phyloP scores from a whole-genome alignment of 2,797 vertebrate species.

The Bucorvus abyssinicus region DNA sequence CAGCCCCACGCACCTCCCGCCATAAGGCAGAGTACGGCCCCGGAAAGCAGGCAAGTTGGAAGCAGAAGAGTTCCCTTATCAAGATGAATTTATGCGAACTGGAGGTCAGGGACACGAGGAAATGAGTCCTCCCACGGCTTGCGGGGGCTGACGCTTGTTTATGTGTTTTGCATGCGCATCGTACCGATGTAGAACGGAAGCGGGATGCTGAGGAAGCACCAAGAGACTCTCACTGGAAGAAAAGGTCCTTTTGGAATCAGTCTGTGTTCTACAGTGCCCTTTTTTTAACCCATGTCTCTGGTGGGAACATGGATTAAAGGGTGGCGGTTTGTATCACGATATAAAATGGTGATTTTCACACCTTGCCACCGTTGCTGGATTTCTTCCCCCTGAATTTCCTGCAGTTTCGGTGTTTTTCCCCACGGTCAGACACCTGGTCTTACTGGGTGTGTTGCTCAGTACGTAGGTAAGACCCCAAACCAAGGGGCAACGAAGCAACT shows the following conservation, averaged over 20 bases:
- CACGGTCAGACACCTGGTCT: background rate
- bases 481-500: background rate
- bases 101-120: slow-evolving; percentile 4
- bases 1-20: background rate
- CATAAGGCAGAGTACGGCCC: no score
- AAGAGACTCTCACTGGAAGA: background rate
- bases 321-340: background rate
- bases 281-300: background rate
- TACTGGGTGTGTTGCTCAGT: background rate
- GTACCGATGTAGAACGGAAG: background rate
- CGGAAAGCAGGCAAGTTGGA: background rate
- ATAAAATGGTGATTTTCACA: background rate
- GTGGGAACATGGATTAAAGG: background rate
- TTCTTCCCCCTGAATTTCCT: background rate
- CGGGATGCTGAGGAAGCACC: background rate
- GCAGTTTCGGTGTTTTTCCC: background rate
- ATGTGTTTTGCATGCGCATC: background rate
- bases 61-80: background rate
- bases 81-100: background rate
- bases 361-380: accelerated
- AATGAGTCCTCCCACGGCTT: slow-evolving; percentile 23
- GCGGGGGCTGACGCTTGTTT: background rate
- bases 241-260: background rate
- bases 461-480: background rate
- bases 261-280: background rate